Percentiles rank a stretch among this genome's conserved stretches.
phyloP scores from a whole-genome alignment of 2,888 invertebrate genomes.

The Acanthacorydalis orientalis region DNA sequence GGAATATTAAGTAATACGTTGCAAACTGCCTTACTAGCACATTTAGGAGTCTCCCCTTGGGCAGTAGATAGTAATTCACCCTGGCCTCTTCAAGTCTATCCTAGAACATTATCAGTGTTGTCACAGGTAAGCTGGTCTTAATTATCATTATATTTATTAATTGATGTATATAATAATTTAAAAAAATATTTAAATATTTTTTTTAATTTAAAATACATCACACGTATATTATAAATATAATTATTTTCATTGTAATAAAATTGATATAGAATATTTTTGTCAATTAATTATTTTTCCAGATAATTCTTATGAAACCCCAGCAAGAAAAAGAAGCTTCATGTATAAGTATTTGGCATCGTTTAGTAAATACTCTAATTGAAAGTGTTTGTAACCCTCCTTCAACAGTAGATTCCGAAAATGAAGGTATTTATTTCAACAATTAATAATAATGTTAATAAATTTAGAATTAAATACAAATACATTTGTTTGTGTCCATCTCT shows the following conservation, averaged over 20 bases:
- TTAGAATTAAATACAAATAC: too few relatives aligned
- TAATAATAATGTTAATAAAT: too few relatives aligned
- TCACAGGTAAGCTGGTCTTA: slow-evolving; percentile 43
- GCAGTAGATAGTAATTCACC: slow-evolving; percentile 40
- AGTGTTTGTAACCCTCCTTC: slow-evolving; percentile 54
- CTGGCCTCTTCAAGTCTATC: slow-evolving; percentile 65
- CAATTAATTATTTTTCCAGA: slow-evolving; percentile 21
- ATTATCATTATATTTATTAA: neutral
- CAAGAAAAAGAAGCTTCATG: slow-evolving; percentile 81
- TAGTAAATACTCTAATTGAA: slow-evolving; percentile 76
- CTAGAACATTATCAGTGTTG: slow-evolving; percentile 62
- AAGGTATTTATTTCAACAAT: slow-evolving; percentile 31
- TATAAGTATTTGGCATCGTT: slow-evolving; percentile 79
- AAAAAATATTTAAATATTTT: neutral
- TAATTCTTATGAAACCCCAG: slow-evolving; percentile 61
- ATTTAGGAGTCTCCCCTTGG: slow-evolving; percentile 60
- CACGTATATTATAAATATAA: slow-evolving; percentile 5
- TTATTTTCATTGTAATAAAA: slow-evolving; percentile 1
- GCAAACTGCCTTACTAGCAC: slow-evolving; percentile 52
- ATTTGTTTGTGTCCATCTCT: too few relatives aligned
- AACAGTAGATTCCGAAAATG: slow-evolving; percentile 50
- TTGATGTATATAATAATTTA: too few relatives aligned
- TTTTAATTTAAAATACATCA: neutral
- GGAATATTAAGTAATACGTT: slow-evolving; percentile 46
- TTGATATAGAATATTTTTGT: neutral